Base-by-base conservation (phyloP, 1,140 invertebrate genomes). In the Yoshiicerus persimilis region DNA sequence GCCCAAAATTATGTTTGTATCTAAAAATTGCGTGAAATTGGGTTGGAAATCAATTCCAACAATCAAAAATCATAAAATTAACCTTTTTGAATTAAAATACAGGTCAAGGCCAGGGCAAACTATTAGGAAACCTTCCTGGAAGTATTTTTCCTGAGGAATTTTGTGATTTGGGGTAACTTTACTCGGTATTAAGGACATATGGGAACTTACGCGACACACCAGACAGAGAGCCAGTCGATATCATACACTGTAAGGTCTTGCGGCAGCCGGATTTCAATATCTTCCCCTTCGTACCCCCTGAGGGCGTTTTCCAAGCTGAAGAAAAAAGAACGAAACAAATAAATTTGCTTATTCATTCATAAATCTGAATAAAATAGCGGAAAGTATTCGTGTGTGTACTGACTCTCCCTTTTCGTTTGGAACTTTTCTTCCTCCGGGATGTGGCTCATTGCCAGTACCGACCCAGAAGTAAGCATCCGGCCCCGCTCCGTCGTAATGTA, bases 381-480 rank as follows among this genome's bases (percentile, higher is more conserved):
- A 66, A 86, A 64, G 10, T n/a, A n/a, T n/a, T n/a, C n/a, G n/a
- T n/a, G n/a, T n/a, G n/a, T 64, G 6, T 70, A 84, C 47, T 88
- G 91, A 95, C 94, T 94, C 94, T 89, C 96, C 96, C 91, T 96
- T 94, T 92, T 98, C 97, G 92, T 98, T 97, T 1, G 93, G 93
- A 25, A 98, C 96, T 93, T 97, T 98, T 89, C 95, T 95, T 23
- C 97, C 97, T 92, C 96, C 95, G n/a, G 95, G 93, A 91, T 94
- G 95, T 0, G 97, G 97, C 91, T 97, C 95, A 0, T 94, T 93
- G 0, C 97, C 97, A 91, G 95, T 97, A 8, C 97, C 97, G 6
- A 98, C 97, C 96, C 96, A 98, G 92, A 98, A 98, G 92, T 97
- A 98, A 6, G 97, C 96, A 92, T 98, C 97, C 2, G 96, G 96